Base-by-base conservation (phyloP, 2,888 invertebrate genomes). In the Heliconius ethilla region DNA sequence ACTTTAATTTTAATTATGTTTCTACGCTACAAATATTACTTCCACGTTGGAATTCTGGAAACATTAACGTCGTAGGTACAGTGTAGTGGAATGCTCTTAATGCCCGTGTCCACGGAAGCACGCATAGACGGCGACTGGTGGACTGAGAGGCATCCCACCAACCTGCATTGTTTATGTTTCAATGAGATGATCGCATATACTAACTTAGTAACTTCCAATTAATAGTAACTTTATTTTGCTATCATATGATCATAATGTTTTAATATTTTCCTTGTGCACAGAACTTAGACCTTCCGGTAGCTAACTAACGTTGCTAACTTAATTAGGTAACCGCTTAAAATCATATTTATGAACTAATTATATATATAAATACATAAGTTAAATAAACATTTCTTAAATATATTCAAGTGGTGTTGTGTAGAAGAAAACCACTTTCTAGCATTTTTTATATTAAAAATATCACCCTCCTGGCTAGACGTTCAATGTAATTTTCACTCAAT, bases 21-120 rank as follows among this genome's bases (percentile, higher is more conserved):
- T 55, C n/a, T 55, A 29, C 11, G 7, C 7, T 22, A 33, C 45
- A 2, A 22, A 55, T 55, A 33, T n/a, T 29, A 33, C 29, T 59
- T 72, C 59, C 29, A 72, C 59, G 55, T 70, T 55, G 55, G 55
- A 59, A 55, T 72, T 15, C 70, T n/a, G n/a, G 70, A 59, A 70
- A 70, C 70, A 55, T 55, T 70, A 70, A 33, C 29, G 7, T 29
- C 9, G 51, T n/a, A 9, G 9, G 7, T 55, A 10, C 40, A 73
- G 15, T 63, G 15, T 25, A 73, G 37, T 63, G 73, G 62, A 63
- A 62, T 73, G 62, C 40, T 18, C 40, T 73, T 18, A 62, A 73
- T 73, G 40, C 63, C n/a, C 40, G 40, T 62, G 62, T 62, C 33
- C 73, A 40, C 40, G 73, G 18, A 63, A 63, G 62, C 73, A 73